Evolutionary conservation across 2,888 invertebrate genomes (phyloP).

Genomic region (Cephus pygmeus): DNA sequence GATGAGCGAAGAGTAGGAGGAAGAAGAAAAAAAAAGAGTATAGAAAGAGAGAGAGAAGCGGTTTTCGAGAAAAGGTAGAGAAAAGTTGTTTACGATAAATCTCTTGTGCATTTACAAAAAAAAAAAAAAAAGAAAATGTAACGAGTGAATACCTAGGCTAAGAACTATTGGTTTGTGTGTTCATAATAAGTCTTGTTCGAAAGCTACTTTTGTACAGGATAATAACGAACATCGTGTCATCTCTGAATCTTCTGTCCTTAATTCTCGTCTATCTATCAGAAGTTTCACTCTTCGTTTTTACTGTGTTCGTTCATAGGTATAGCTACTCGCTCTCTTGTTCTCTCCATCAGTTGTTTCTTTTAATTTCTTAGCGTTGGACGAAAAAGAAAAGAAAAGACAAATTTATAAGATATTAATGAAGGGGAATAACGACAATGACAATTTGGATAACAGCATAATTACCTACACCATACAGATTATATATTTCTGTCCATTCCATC

Average conservation of each 20-base stretch:
- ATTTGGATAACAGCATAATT: slow-evolving; percentile 26
- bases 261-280: not conserved
- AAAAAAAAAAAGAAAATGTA: not conserved
- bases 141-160: slow-evolving; percentile 37
- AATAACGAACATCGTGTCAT: slow-evolving; percentile 39
- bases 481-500: slow-evolving; percentile 58
- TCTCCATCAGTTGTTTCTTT: not conserved
- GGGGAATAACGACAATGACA: not conserved
- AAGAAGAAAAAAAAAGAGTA: slow-evolving; percentile 20
- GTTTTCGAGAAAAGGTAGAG: not conserved
- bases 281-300: not conserved
- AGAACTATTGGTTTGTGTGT: slow-evolving; percentile 52
- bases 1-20: slow-evolving; percentile 32
- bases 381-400: not conserved
- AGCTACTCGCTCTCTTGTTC: not conserved
- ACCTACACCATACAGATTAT: slow-evolving; percentile 32
- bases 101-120: not conserved
- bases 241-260: slow-evolving; percentile 21
- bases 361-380: not conserved
- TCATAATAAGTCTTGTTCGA: slow-evolving; percentile 45
- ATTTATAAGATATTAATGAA: not conserved
- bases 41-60: slow-evolving; percentile 11
- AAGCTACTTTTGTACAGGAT: slow-evolving; percentile 53
- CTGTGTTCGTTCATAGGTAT: not conserved
- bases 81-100: slow-evolving; percentile 7